These are phyloP conservation scores for Lacerta viridis DNA, from an alignment of 2,797 vertebrate genomes.

Conservation along the genomic window DNA sequence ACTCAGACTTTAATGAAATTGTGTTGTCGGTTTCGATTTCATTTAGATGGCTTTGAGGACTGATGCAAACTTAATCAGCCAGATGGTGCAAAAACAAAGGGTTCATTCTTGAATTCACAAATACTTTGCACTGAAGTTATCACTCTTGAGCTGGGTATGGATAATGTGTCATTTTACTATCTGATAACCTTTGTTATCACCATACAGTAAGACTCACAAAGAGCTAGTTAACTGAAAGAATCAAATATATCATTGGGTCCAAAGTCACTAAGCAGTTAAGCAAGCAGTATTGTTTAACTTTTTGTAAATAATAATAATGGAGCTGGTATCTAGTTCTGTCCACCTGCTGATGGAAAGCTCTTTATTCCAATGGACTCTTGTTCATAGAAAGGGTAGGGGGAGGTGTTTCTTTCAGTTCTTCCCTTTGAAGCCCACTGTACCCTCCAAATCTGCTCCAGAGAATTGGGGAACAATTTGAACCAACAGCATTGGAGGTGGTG, in stretches of 20 bases:
- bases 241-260: neutral
- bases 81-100: neutral
- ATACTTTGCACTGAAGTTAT: neutral
- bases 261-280: neutral
- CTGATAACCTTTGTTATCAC: neutral
- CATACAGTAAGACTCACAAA: neutral
- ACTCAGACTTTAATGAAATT: slow-evolving; percentile 6
- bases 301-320: neutral
- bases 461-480: no score
- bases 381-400: no score
- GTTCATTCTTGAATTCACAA: slow-evolving; percentile 1
- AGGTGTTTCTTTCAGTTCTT: no score
- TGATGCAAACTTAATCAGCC: neutral
- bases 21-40: neutral
- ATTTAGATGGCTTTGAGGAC: neutral
- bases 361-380: no score
- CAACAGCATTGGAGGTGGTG: no score
- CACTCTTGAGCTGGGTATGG: neutral
- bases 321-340: no score
- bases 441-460: no score
- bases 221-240: neutral
- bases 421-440: no score
- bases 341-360: no score
- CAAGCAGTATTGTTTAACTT: neutral
- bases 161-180: neutral